These are phyloP conservation scores for Diacarnus erythraeanus DNA, from an alignment of 37 sponge, comb jelly and placozoan genomes.

Conservation along the genomic window DNA sequence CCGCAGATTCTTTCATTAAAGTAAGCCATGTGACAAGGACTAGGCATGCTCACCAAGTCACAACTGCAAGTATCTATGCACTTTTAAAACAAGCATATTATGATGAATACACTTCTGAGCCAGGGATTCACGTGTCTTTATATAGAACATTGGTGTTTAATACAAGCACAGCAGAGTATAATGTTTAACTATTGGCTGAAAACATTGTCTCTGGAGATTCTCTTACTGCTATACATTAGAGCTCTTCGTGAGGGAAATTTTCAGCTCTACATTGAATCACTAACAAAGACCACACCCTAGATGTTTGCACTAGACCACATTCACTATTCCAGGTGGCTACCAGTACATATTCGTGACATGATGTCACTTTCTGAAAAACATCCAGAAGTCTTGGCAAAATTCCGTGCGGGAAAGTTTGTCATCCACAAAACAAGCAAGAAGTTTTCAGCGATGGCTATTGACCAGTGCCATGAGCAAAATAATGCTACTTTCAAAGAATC, in stretches of 20 bases:
- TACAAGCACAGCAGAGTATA: background rate
- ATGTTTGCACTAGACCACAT: constrained; percentile 11
- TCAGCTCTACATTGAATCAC: constrained; percentile 14
- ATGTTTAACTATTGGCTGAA: constrained; percentile 26
- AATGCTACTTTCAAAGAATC: constrained; percentile 25
- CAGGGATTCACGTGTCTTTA: background rate
- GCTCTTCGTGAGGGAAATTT: constrained; percentile 35
- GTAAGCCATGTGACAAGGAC: constrained; percentile 32
- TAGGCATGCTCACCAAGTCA: constrained; percentile 41
- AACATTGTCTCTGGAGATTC: constrained; percentile 17
- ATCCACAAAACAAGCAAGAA: background rate
- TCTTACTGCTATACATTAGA: constrained; percentile 29
- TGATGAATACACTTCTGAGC: background rate
- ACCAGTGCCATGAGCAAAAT: constrained; percentile 33
- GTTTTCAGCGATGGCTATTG: constrained; percentile 42
- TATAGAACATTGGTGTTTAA: background rate
- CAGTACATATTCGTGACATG: constrained; percentile 7
- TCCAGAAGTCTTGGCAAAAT: background rate
- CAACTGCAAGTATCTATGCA: constrained; percentile 8
- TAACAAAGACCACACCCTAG: background rate
- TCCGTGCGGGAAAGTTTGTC: background rate
- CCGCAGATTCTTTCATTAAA: constrained; percentile 37
- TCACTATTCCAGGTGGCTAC: constrained; percentile 11
- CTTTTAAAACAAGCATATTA: constrained; percentile 16
- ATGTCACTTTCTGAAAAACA: background rate